These are phyloP conservation scores for Aporrectodea caliginosa DNA, from an alignment of 1,140 invertebrate genomes.

Conservation along the genomic window DNA sequence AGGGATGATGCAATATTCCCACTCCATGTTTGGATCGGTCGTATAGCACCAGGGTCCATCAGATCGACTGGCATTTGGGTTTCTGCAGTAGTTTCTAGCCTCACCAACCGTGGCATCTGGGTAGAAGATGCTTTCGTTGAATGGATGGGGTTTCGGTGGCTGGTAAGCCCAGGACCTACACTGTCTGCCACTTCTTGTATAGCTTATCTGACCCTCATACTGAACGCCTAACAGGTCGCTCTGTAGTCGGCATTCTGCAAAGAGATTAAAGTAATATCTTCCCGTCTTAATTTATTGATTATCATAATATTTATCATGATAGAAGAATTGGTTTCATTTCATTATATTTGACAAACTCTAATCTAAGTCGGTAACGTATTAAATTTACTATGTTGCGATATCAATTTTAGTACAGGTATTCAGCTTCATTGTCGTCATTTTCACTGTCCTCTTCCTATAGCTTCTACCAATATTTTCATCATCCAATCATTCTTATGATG, in stretches of 20 bases:
- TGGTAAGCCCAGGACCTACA: background rate
- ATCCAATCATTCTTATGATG: too few relatives aligned
- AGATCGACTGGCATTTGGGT: conserved; percentile 80
- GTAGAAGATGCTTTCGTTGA: background rate
- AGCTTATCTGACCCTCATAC: background rate
- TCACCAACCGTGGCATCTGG: background rate
- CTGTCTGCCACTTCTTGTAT: background rate
- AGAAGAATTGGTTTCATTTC: too few relatives aligned
- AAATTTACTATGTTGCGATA: too few relatives aligned
- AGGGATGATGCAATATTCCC: conserved; percentile 87
- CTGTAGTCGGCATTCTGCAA: background rate
- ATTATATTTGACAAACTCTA: too few relatives aligned
- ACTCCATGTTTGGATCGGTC: conserved; percentile 71
- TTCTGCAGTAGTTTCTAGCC: conserved; percentile 77
- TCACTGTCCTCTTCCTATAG: too few relatives aligned
- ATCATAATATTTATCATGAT: too few relatives aligned
- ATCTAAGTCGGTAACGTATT: too few relatives aligned
- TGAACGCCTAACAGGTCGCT: background rate
- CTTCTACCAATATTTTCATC: too few relatives aligned
- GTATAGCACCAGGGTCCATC: conserved; percentile 88
- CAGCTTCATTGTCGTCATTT: too few relatives aligned
- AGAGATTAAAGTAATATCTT: too few relatives aligned
- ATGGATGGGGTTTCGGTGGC: background rate
- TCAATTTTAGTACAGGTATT: too few relatives aligned
- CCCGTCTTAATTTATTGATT: too few relatives aligned